Evolutionary conservation across 2,113 vertebrate species (phyloP), one percentile per base, ranked within the genome.

Genomic region (Halichoerus grypus): DNA sequence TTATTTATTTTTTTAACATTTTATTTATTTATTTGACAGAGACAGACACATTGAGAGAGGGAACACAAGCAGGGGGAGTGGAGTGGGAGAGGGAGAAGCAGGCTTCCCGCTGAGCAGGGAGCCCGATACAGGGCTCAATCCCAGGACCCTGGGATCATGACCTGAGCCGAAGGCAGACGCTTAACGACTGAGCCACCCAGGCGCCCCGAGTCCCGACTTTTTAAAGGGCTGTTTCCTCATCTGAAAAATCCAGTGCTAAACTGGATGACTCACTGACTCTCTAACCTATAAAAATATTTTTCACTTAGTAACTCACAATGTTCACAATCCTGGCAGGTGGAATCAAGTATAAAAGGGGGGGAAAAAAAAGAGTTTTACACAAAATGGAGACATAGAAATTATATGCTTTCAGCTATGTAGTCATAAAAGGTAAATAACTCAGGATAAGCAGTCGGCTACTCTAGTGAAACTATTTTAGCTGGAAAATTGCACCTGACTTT

Each of bases 401-500:
- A 15, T 53, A 7, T 87, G n/a, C 55, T 19, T 95, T 88, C 18
- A 92, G 79, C 21, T 80, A 26, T 39, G 26, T 46, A 80, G 28
- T 74, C 67, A 80, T 24, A 49, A 81, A 94, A 95, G n/a, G 59
- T 74, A 96, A 97, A 63, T 55, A 96, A 92, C 33, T 63, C 53
- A 51, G 82, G 57, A 84, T 33, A 79, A 81, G 84, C 13, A 67
- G 15, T 74, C 76, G 84, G 42, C 36, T 65, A 22, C 26, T 96
- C 10, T 63, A 93, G 33, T 76, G 15, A 88, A 96, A 94, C 53
- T 55, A 89, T 92, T 91, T 83, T 59, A 97, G 55, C 53, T 42
- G 51, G 55, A 94, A 92, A 96, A 90, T 74, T 90, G 26, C n/a
- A 95, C 13, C 51, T 94, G 46, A 85, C 42, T 95, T 92, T 61